Percentiles rank a stretch among this genome's conserved stretches.
These are phyloP conservation scores for Corythornis vintsioides DNA, from an alignment of 2,113 vertebrate species.

Conservation along the genomic window DNA sequence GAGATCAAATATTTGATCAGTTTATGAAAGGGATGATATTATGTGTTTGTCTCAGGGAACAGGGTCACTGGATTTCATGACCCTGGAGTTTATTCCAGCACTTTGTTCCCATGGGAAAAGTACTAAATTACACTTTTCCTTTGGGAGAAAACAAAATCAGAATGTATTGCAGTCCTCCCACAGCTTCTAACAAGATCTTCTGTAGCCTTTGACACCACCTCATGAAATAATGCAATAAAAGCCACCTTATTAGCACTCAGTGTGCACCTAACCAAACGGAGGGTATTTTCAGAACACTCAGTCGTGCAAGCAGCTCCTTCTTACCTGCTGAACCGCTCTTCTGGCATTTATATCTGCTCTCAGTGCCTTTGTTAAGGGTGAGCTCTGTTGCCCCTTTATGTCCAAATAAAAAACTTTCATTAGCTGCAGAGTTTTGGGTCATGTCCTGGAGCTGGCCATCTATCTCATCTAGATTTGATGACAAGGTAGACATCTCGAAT, in stretches of 20 bases:
- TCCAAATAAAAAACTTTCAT: neutral
- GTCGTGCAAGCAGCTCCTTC: neutral
- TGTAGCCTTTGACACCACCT: constrained; percentile 44
- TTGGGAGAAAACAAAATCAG: constrained; percentile 34
- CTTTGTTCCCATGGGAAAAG: constrained; percentile 32
- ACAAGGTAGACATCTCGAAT: neutral
- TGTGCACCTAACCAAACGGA: neutral
- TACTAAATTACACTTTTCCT: constrained; percentile 35
- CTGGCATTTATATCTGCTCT: neutral
- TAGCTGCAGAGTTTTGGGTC: neutral
- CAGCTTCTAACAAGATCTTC: constrained; percentile 34
- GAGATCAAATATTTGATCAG: constrained; percentile 54
- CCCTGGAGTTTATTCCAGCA: constrained; percentile 25
- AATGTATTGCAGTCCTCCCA: neutral
- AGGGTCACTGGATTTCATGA: constrained; percentile 22
- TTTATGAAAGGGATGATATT: constrained; percentile 41
- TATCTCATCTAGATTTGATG: neutral
- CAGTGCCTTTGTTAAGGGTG: neutral
- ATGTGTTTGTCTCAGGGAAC: neutral
- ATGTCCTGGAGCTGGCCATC: neutral
- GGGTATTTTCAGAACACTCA: neutral
- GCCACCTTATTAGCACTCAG: constrained; percentile 4
- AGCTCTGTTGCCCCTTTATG: neutral
- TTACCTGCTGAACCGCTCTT: neutral
- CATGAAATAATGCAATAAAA: constrained; percentile 1